Evolutionary conservation across 2,888 invertebrate species (phyloP).

Genomic region (Limnephilus auricula): DNA sequence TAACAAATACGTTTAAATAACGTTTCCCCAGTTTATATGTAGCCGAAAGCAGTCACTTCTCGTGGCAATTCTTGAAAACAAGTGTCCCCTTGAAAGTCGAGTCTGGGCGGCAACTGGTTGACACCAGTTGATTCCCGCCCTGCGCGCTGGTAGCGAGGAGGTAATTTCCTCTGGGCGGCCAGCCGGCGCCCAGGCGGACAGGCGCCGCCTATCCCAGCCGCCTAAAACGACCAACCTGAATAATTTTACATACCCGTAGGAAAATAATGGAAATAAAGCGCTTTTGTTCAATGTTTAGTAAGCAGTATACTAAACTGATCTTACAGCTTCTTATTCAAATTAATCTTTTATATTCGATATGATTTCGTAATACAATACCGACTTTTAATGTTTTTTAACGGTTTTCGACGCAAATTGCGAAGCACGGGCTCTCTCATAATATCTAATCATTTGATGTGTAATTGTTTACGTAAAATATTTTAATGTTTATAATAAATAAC

Average conservation of each 20-base stretch:
- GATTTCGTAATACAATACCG: neutral
- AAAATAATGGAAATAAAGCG: neutral
- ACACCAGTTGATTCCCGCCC: slow-evolving; percentile 55
- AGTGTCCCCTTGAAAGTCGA: neutral
- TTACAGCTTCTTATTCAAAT: neutral
- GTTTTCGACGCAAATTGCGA: neutral
- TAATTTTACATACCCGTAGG: neutral
- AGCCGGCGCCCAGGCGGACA: slow-evolving; percentile 54
- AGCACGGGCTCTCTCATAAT: neutral
- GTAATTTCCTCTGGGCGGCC: slow-evolving; percentile 56
- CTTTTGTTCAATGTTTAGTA: neutral
- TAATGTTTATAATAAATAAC: neutral
- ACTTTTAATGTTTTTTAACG: neutral
- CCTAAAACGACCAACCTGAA: slow-evolving; percentile 18
- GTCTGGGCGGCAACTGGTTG: slow-evolving; percentile 33
- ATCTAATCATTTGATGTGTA: no score
- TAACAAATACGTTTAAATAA: neutral
- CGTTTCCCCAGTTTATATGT: neutral
- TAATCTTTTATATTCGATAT: neutral
- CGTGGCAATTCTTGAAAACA: neutral
- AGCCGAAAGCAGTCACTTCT: neutral
- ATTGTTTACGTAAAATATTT: neutral
- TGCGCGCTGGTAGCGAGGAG: slow-evolving; percentile 4
- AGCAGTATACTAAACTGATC: neutral
- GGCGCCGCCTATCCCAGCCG: slow-evolving; percentile 50